phyloP scores from a whole-genome alignment of 2,113 vertebrate species.

The Etheostoma spectabile region DNA sequence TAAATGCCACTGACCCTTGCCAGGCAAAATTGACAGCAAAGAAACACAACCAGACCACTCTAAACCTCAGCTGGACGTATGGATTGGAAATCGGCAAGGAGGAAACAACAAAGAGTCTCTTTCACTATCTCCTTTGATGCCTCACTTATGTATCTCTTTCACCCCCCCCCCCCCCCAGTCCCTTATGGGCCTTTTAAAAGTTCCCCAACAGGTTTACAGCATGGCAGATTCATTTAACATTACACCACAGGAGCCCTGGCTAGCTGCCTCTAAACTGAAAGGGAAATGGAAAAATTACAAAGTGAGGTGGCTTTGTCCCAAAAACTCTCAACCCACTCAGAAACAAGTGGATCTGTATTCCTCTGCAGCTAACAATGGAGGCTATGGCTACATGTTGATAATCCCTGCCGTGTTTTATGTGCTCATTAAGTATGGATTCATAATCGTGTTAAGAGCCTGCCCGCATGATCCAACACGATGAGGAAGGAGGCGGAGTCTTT shows the following conservation, averaged over 20 bases:
- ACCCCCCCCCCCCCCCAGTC: background rate
- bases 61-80: constrained; percentile 39
- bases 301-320: constrained; percentile 38
- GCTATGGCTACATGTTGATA: constrained; percentile 52
- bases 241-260: constrained; percentile 53
- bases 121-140: constrained; percentile 45
- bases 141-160: constrained; percentile 33
- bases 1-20: constrained; percentile 43
- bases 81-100: constrained; percentile 42
- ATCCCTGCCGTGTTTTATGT: constrained; percentile 67
- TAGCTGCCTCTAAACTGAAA: constrained; percentile 34
- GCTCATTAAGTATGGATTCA: constrained; percentile 71
- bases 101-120: constrained; percentile 36
- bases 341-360: constrained; percentile 56
- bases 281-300: constrained; percentile 42
- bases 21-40: constrained; percentile 49
- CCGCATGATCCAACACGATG: constrained; percentile 48
- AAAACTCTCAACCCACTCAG: constrained; percentile 46
- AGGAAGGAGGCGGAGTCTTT: constrained; percentile 39
- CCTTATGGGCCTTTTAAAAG: constrained; percentile 62
- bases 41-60: constrained; percentile 10
- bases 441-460: constrained; percentile 67
- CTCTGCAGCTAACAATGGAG: constrained; percentile 54
- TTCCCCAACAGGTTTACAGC: constrained; percentile 75
- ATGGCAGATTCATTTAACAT: constrained; percentile 77